These are phyloP conservation scores for Mus minutoides DNA, from an alignment of 2,797 vertebrate species.

Conservation along the genomic window DNA sequence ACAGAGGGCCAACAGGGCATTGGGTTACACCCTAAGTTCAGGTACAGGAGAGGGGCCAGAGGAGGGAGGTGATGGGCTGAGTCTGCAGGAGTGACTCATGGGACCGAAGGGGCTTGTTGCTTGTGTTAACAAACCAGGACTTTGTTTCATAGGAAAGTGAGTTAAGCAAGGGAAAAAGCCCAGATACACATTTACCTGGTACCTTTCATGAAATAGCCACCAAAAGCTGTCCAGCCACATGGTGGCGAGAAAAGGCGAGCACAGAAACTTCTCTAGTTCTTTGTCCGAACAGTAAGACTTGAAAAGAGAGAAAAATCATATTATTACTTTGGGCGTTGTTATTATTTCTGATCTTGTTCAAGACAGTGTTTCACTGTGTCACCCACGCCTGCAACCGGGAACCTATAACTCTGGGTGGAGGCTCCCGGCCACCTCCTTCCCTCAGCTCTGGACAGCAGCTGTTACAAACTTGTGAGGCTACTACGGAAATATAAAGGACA, in stretches of 20 bases:
- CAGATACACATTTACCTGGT: conserved; percentile 80
- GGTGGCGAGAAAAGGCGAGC: conserved; percentile 58
- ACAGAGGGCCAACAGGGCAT: fast-evolving
- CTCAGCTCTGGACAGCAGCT: neutral
- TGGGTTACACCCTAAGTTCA: neutral
- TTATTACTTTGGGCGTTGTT: neutral
- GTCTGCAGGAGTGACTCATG: neutral
- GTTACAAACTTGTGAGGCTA: neutral
- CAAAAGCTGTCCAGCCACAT: conserved; percentile 86
- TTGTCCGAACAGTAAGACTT: conserved; percentile 74
- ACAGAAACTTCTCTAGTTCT: conserved; percentile 78
- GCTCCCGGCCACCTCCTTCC: neutral
- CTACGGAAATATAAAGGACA: neutral
- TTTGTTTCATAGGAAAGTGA: neutral
- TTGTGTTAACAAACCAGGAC: neutral
- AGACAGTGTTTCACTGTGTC: neutral
- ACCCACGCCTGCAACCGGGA: neutral
- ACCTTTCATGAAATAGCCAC: conserved; percentile 85
- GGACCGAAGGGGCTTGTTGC: too few relatives aligned
- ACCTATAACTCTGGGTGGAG: neutral
- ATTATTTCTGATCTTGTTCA: neutral
- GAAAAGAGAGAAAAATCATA: conserved; percentile 63
- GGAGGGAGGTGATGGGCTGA: neutral
- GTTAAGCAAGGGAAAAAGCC: neutral
- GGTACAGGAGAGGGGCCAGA: neutral